Evolutionary conservation across 2,797 vertebrate species (phyloP), one percentile per base, ranked within the genome.

Genomic region (Babyrousa celebensis): DNA sequence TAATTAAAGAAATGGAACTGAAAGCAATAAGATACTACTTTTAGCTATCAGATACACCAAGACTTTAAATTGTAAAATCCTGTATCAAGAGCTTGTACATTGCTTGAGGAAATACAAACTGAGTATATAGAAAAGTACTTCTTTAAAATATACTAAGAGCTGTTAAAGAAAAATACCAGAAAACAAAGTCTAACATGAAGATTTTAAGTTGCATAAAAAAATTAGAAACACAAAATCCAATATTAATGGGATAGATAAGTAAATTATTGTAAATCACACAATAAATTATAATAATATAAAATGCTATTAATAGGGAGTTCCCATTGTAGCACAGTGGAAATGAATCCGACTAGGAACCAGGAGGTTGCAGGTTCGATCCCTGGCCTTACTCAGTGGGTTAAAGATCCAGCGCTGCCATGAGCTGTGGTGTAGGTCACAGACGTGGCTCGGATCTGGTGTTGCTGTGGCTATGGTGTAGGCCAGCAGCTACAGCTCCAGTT

Each of bases 1-100:
- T 62, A 85, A 93, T 77, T 72, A 68, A 77, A 83, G 25, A 90
- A 65, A 94, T 21, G 72, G 20, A 87, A 78, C 15, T 74, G 74
- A 91, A 62, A 79, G 21, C 67, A 91, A 0, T 68, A 95, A 52
- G 32, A 72, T 60, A 58, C n/a, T 92, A 36, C 18, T 84, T 93
- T 84, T 52, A 71, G n/a, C 56, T 90, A 62, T 68, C 60, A 10
- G 12, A n/a, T 25, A 23, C 89, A 62, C 20, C 23, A 79, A 72
- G 58, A 85, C 2, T 75, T 32, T 36, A 3, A 36, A 36, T 3
- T 36, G 36, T 36, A 36, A 36, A 36, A 36, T 36, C 36, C 36
- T 36, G 36, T 36, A 36, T 36, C 36, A 36, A 36, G 36, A 36
- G 36, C 36, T 36, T 36, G 36, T 36, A 36, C 36, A 36, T 36